Evolutionary conservation across 2,113 vertebrate species (phyloP).

Genomic region (Athene noctua): DNA sequence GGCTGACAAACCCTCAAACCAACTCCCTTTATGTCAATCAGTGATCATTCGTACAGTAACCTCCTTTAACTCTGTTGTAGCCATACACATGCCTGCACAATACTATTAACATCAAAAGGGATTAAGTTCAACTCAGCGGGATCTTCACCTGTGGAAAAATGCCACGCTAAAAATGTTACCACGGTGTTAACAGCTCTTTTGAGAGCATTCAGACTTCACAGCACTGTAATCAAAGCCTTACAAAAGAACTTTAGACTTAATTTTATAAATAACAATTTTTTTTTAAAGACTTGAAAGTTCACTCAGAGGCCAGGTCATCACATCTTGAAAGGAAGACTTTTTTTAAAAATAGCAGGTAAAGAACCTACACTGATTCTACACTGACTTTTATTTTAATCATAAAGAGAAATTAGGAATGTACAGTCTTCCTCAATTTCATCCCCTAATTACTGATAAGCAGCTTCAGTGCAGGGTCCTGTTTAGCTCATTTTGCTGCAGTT

Average conservation of each 20-base stretch:
- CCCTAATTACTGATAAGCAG: neutral
- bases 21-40: neutral
- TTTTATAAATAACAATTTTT: neutral
- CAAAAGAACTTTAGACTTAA: neutral
- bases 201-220: neutral
- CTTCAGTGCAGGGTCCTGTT: neutral
- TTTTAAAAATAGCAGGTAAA: neutral
- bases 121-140: neutral
- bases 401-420: neutral
- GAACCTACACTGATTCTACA: neutral
- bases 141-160: neutral
- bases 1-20: neutral
- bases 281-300: neutral
- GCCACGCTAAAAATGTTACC: neutral
- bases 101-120: neutral
- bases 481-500: neutral
- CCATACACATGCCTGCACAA: neutral
- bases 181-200: neutral
- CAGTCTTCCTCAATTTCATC: neutral
- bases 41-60: neutral
- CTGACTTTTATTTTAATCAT: neutral
- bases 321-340: neutral
- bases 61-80: neutral
- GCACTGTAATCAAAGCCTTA: neutral
- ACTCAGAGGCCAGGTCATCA: neutral